Conservation (phyloP, 2,888 invertebrate genomes). For the Acanthosepion pharaonis region DNA sequence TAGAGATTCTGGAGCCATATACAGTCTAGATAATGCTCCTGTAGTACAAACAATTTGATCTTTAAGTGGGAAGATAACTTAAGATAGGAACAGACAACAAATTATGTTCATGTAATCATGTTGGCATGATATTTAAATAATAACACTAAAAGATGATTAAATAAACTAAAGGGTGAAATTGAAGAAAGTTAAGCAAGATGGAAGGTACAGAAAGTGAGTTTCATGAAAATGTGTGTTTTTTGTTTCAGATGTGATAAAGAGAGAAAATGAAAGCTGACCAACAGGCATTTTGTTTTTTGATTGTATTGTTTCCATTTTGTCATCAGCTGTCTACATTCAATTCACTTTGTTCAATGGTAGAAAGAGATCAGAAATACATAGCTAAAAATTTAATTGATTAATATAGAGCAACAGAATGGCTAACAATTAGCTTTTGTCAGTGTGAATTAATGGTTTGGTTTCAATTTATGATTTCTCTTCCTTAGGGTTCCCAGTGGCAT, state of each 20-base stretch:
- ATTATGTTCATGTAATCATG: background rate
- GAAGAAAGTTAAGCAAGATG: background rate
- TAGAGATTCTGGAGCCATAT: background rate
- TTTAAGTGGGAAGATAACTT: background rate
- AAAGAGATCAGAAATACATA: background rate
- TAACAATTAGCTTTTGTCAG: background rate
- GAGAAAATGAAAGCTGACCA: background rate
- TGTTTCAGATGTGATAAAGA: background rate
- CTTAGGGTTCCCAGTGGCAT: background rate
- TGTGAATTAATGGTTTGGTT: background rate
- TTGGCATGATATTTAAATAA: conserved; percentile 4
- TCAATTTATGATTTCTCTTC: background rate
- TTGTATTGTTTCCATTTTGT: background rate
- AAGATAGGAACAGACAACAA: background rate
- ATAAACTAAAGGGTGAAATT: background rate
- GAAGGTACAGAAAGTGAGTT: background rate
- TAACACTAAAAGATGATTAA: background rate
- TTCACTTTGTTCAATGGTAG: conserved; percentile 12
- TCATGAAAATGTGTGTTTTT: background rate
- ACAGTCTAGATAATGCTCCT: background rate
- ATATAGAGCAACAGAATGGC: background rate
- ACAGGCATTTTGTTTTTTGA: background rate
- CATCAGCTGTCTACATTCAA: background rate
- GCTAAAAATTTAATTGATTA: conserved; percentile 21
- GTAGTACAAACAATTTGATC: background rate